These are phyloP conservation scores for Phasia obesa DNA, from an alignment of 2,888 invertebrate genomes.

Conservation along the genomic window DNA sequence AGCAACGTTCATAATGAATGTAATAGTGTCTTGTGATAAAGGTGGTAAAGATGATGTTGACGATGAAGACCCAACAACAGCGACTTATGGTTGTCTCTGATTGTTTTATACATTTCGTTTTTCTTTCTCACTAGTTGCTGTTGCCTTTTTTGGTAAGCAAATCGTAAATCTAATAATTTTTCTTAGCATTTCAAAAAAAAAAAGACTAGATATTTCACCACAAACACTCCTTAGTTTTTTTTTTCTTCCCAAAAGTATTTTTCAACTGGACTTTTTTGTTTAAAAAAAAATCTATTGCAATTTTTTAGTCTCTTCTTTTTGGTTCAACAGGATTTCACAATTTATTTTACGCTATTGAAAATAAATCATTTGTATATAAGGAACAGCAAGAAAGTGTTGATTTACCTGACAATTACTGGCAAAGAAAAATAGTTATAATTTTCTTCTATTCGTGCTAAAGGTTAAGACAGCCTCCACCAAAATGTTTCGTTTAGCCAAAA, in stretches of 20 bases:
- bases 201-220: slow-evolving; percentile 73
- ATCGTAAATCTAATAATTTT: slow-evolving; percentile 80
- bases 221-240: slow-evolving; percentile 70
- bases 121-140: slow-evolving; percentile 22
- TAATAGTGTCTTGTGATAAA: slow-evolving; percentile 37
- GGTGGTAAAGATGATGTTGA: slow-evolving; percentile 57
- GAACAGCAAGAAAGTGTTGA: slow-evolving; percentile 61
- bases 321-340: slow-evolving; percentile 7
- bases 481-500: background rate
- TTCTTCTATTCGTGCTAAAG: slow-evolving; percentile 23
- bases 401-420: slow-evolving; percentile 64
- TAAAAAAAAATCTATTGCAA: slow-evolving; percentile 5
- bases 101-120: slow-evolving; percentile 46
- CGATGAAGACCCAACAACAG: slow-evolving; percentile 58
- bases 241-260: background rate
- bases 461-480: slow-evolving; percentile 2
- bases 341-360: slow-evolving; percentile 30
- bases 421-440: slow-evolving; percentile 59
- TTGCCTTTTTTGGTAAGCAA: slow-evolving; percentile 64
- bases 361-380: slow-evolving; percentile 38
- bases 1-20: slow-evolving; percentile 45
- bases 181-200: slow-evolving; percentile 72
- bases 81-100: slow-evolving; percentile 46
- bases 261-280: slow-evolving; percentile 39
- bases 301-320: background rate